Conservation (phyloP, 2,888 invertebrate species). For the Mylabris sibirica region DNA sequence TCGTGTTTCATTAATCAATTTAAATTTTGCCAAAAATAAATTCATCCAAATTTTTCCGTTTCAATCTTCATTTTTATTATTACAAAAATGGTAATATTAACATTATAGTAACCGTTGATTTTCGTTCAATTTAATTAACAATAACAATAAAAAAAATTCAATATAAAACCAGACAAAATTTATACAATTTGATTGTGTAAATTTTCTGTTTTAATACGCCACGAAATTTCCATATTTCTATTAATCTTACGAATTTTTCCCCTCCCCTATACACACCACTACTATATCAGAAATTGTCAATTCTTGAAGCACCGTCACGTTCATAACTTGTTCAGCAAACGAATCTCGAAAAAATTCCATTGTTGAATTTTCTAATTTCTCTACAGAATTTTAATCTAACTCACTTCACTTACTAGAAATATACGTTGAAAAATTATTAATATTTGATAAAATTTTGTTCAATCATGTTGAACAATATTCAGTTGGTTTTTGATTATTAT, state of each 20-base stretch:
- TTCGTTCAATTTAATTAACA: constrained; percentile 30
- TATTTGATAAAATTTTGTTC: not conserved
- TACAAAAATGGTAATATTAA: constrained; percentile 30
- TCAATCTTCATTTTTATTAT: constrained; percentile 28
- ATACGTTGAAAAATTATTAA: not conserved
- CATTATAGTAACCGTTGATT: constrained; percentile 29
- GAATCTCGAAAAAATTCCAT: constrained; percentile 16
- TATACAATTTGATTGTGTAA: constrained; percentile 2
- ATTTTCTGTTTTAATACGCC: not conserved
- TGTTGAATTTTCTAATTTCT: constrained; percentile 19
- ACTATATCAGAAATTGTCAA: constrained; percentile 3
- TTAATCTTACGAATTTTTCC: not conserved
- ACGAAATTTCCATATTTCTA: not conserved
- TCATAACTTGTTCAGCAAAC: constrained; percentile 8
- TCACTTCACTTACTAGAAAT: not conserved
- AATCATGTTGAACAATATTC: not conserved
- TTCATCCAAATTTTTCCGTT: constrained; percentile 27
- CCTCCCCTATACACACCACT: too few relatives aligned
- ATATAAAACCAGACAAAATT: constrained; percentile 12
- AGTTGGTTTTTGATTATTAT: not conserved
- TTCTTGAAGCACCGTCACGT: constrained; percentile 12
- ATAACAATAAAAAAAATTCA: constrained; percentile 30
- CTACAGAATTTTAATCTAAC: constrained; percentile 16
- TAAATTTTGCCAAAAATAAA: constrained; percentile 31
- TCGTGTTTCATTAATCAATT: constrained; percentile 27